Base-by-base conservation (phyloP, 2,888 invertebrate genomes). In the Bellardia bayeri region DNA sequence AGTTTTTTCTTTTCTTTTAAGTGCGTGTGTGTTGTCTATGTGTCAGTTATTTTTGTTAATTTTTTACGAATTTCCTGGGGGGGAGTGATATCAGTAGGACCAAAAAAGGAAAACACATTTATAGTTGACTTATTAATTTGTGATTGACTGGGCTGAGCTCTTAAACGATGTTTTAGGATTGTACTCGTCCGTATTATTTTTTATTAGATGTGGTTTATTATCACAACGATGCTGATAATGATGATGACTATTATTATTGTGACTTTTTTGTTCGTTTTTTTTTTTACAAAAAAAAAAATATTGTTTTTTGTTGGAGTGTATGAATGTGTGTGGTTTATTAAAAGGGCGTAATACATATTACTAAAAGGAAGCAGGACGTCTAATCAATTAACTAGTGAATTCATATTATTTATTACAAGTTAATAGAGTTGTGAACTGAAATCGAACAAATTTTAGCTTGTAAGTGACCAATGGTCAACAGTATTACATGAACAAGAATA, bases 101-200 rank as follows among this genome's bases (percentile, higher is more conserved):
- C 51, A 56, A 23, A 86, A 64, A 86, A 87, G 64, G 82, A 37
- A 68, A 56, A 76, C 56, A 72, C 76, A 83, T 78, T 75, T 54
- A 83, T 89, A 90, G 89, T 90, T 90, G 89, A 88, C 90, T 90
- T 85, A 89, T 89, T 90, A 90, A 90, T 89, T 89, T 88, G 85
- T 91, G 91, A 91, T 91, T 91, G 91, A 88, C 87, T 90, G 88
- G 89, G 89, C 88, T 88, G 89, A 85, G 86, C 84, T 76, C 56
- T 80, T 74, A 76, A 84, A 82, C 72, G 83, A 87, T 75, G 74
- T 82, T 80, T 80, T 23, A 69, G 16, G 61, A 74, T 80, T 68
- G 33, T 72, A n/a, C 61, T 61, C 61, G 2, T 30, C n/a, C 11
- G 40, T 42, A 66, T 80, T 83, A 72, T 75, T 78, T 86, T 64